These are phyloP conservation scores for Pelecanus crispus DNA, from an alignment of 2,113 vertebrate species.

Conservation along the genomic window DNA sequence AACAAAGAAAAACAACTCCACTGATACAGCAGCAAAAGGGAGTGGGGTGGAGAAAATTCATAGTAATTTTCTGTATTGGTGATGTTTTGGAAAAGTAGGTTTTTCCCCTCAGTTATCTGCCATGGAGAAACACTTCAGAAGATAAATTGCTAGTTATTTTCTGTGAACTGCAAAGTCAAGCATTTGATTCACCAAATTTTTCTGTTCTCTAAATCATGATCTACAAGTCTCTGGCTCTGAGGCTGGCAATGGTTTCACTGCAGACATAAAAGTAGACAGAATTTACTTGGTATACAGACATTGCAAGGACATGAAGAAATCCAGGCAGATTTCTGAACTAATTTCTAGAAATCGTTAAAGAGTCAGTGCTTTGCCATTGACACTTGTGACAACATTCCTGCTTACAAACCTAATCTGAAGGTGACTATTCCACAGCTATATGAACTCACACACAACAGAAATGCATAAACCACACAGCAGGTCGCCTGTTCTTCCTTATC, in stretches of 20 bases:
- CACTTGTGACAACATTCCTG: background rate
- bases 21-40: background rate
- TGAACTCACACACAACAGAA: background rate
- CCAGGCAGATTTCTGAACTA: background rate
- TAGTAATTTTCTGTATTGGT: background rate
- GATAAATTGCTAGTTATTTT: no score
- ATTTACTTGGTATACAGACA: background rate
- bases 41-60: background rate
- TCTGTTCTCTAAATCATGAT: background rate
- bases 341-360: background rate
- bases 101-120: background rate
- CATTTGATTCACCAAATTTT: background rate
- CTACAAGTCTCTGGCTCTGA: background rate
- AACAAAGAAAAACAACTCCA: background rate
- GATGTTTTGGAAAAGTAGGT: background rate
- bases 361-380: background rate
- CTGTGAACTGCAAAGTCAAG: background rate
- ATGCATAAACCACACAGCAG: background rate
- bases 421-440: background rate
- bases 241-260: background rate
- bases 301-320: background rate
- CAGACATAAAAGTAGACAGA: background rate
- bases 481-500: background rate
- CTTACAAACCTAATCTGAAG: background rate
- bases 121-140: background rate